phyloP scores from a whole-genome alignment of 2,797 vertebrate species.

The Zalophus californianus region DNA sequence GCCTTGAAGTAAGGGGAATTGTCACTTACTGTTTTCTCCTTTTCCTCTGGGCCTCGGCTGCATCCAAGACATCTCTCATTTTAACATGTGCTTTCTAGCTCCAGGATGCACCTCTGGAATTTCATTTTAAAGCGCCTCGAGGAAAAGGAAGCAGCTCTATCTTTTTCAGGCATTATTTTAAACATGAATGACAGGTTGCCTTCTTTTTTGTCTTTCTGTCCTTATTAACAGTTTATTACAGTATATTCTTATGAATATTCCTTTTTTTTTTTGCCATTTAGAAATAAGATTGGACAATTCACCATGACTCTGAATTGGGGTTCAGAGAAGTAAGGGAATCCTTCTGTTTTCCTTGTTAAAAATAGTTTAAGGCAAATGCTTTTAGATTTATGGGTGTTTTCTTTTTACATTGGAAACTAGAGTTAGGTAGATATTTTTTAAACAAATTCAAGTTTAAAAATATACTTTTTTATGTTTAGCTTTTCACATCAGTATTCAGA shows the following conservation, averaged over 20 bases:
- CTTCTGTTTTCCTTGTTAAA: not conserved
- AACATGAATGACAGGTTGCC: not conserved
- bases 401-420: slow-evolving; percentile 19
- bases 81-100: not conserved
- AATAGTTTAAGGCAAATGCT: not conserved
- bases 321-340: not conserved
- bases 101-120: not conserved
- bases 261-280: not conserved
- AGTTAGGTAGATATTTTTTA: not conserved
- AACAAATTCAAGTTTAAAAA: slow-evolving; percentile 2
- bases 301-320: not conserved
- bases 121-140: not conserved
- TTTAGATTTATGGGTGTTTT: slow-evolving; percentile 33
- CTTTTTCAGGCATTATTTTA: not conserved
- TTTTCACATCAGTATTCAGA: not conserved
- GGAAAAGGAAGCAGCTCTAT: not conserved
- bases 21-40: not conserved
- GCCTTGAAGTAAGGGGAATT: not conserved
- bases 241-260: not conserved
- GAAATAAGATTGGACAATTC: slow-evolving; percentile 23
- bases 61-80: not conserved
- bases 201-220: not conserved
- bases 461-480: not conserved
- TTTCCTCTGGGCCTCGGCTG: not conserved
- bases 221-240: slow-evolving; percentile 11